Percentiles rank a stretch among this genome's conserved stretches.
Evolutionary conservation across 2,888 invertebrate genomes (phyloP).

Genomic region (Tetropium fuscum): DNA sequence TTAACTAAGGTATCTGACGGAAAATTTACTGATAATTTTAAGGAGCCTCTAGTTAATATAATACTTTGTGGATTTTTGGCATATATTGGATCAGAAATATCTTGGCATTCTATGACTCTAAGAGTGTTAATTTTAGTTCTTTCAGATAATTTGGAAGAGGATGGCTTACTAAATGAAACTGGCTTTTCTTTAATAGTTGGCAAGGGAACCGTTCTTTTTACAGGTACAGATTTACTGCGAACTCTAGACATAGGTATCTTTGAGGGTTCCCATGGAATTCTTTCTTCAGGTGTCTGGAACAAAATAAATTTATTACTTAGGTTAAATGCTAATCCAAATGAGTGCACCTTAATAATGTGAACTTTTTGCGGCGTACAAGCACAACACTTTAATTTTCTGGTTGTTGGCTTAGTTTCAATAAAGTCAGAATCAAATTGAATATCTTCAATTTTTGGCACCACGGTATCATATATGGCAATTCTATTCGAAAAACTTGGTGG

Average conservation of each 20-base stretch:
- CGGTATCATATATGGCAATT: conserved; percentile 44
- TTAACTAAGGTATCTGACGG: conserved; percentile 61
- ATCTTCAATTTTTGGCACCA: conserved; percentile 43
- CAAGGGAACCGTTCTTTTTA: conserved; percentile 37
- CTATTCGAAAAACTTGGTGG: conserved; percentile 68
- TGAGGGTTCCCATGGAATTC: conserved; percentile 64
- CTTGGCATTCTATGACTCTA: not conserved
- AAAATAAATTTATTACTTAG: not conserved
- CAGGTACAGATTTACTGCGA: conserved; percentile 57
- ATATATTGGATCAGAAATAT: conserved; percentile 9
- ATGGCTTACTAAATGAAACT: conserved; percentile 22
- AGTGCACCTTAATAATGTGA: not conserved
- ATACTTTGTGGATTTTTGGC: conserved; percentile 55
- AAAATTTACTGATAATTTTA: conserved; percentile 62
- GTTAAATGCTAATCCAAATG: no score
- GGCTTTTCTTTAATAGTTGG: conserved; percentile 37
- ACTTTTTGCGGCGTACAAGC: conserved; percentile 45
- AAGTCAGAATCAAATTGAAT: conserved; percentile 30
- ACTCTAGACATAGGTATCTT: conserved; percentile 50
- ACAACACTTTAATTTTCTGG: conserved; percentile 46
- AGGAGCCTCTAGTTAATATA: conserved; percentile 58
- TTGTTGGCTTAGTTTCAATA: conserved; percentile 29
- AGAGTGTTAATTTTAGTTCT: not conserved
- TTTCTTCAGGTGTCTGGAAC: conserved; percentile 61
- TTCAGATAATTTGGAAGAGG: conserved; percentile 17